Conservation (phyloP, 2,888 invertebrate species). For the Axea sp. region DNA sequence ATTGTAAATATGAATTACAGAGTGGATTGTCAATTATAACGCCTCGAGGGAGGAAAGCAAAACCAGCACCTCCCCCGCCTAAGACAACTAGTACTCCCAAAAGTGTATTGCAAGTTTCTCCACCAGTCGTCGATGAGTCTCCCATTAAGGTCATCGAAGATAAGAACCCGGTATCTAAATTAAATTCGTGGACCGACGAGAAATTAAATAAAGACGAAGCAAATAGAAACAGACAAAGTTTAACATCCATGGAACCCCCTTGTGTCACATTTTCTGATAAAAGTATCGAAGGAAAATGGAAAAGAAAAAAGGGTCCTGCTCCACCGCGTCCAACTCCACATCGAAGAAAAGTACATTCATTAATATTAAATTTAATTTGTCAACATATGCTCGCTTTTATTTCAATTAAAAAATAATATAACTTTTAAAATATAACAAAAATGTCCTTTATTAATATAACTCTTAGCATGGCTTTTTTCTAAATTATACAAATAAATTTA, state of each 20-base stretch:
- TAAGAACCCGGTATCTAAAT: constrained; percentile 42
- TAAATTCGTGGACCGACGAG: constrained; percentile 79
- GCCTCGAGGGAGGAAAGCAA: constrained; percentile 82
- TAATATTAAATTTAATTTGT: no score
- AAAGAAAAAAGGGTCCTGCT: constrained; percentile 89
- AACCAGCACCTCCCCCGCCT: constrained; percentile 85
- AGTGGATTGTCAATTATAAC: constrained; percentile 77
- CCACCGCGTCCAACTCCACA: constrained; percentile 88
- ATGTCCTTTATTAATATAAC: no score
- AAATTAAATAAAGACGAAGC: constrained; percentile 83
- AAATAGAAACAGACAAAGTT: constrained; percentile 81
- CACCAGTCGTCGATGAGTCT: constrained; percentile 62
- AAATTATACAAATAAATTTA: no score
- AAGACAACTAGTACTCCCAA: constrained; percentile 66
- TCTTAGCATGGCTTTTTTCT: no score
- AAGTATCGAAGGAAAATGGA: constrained; percentile 85
- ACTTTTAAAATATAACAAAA: no score
- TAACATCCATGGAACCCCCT: constrained; percentile 45
- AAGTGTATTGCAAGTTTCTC: constrained; percentile 44
- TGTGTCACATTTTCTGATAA: constrained; percentile 80
- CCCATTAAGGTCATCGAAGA: constrained; percentile 61
- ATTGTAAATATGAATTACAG: constrained; percentile 58
- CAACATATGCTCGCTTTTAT: no score
- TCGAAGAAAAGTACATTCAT: constrained; percentile 81
- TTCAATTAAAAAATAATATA: no score